Conservation (phyloP, 2,113 vertebrate species). For the Mustela nigripes region DNA sequence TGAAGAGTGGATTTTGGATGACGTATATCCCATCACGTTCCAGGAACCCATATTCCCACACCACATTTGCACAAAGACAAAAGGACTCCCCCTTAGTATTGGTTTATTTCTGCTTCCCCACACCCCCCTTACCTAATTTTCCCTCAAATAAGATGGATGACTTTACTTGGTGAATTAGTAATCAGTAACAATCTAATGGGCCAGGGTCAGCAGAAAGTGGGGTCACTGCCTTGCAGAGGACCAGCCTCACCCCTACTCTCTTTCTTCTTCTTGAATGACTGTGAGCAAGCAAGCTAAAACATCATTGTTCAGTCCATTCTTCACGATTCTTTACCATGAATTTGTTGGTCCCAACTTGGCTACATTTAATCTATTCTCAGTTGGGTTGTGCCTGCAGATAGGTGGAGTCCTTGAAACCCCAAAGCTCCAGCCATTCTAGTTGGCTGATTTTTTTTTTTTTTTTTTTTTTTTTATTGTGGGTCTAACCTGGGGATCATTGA, state of each 20-base stretch:
- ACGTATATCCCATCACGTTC: not conserved
- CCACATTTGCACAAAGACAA: not conserved
- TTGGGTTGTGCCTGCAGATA: not conserved
- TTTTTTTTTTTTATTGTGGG: not conserved
- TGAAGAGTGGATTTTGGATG: not conserved
- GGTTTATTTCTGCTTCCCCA: not conserved
- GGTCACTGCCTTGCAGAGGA: not conserved
- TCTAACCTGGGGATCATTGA: not conserved
- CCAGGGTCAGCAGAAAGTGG: not conserved
- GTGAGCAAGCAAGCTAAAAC: not conserved
- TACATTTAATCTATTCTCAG: not conserved
- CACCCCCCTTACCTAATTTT: not conserved
- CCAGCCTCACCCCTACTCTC: not conserved
- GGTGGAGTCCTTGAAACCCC: not conserved
- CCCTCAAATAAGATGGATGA: not conserved
- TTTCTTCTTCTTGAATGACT: not conserved
- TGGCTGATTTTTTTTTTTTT: not conserved
- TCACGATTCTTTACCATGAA: not conserved
- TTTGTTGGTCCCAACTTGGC: not conserved
- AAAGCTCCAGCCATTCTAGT: not conserved
- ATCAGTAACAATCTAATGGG: not conserved
- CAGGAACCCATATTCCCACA: not conserved
- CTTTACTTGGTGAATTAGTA: not conserved
- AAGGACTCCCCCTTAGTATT: not conserved
- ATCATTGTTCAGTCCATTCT: not conserved